phyloP scores from a whole-genome alignment of 2,797 vertebrate genomes.

The Myotis planiceps region DNA sequence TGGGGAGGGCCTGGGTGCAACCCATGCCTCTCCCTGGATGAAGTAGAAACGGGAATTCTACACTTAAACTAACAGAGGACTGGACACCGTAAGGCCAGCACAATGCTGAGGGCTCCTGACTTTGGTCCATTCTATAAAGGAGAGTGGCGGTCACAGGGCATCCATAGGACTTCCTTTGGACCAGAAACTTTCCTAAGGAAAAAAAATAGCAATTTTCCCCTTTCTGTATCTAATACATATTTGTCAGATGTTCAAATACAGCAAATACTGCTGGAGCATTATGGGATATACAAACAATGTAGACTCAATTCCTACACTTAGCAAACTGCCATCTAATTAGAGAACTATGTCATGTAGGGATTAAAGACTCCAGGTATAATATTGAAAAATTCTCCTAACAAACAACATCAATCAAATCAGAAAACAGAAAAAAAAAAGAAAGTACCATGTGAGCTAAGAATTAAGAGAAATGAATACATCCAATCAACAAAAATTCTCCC shows the following conservation, averaged over 20 bases:
- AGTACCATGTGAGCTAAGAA: background rate
- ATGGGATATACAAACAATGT: background rate
- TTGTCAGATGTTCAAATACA: background rate
- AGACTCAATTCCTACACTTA: background rate
- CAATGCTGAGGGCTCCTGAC: background rate
- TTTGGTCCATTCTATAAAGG: background rate
- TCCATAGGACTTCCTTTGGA: background rate
- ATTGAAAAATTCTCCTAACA: background rate
- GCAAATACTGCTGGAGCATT: background rate
- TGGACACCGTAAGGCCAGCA: too few relatives aligned
- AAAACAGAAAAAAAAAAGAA: background rate
- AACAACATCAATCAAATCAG: background rate
- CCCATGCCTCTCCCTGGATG: background rate
- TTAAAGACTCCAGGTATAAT: background rate
- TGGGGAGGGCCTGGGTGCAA: rapidly evolving
- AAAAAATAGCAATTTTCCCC: background rate
- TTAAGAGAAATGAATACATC: background rate
- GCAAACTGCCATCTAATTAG: background rate
- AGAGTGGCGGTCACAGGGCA: background rate
- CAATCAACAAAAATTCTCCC: background rate
- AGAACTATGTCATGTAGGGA: background rate
- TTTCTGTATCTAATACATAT: background rate
- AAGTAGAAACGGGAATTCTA: background rate
- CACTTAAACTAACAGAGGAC: background rate
- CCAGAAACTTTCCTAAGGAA: background rate